Evolutionary conservation across 23 tunicate genomes (phyloP).

Genomic region (Corella eumyota): DNA sequence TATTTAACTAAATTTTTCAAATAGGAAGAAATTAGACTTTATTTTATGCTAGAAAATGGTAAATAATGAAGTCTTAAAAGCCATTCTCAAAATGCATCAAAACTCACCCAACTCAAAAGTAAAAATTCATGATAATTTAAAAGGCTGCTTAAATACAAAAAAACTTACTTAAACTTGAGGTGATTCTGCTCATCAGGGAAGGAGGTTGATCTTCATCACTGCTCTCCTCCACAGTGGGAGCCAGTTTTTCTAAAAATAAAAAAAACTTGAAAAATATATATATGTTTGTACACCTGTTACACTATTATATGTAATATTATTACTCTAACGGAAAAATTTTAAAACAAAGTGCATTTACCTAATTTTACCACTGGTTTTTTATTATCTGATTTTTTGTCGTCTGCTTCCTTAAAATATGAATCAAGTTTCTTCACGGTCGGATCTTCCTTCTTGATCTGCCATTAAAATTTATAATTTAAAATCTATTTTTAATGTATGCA

Average conservation of each 20-base stretch:
- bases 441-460: slow-evolving; percentile 26
- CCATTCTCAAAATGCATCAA: too few species aligned
- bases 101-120: too few species aligned
- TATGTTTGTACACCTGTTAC: neutral
- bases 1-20: too few species aligned
- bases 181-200: slow-evolving; percentile 30
- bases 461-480: too few species aligned
- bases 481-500: too few species aligned
- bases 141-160: too few species aligned
- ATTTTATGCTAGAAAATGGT: too few species aligned
- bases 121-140: too few species aligned
- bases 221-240: neutral
- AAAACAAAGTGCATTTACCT: neutral
- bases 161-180: too few species aligned
- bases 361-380: neutral
- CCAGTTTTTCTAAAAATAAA: neutral
- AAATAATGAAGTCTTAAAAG: too few species aligned
- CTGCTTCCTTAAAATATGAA: slow-evolving; percentile 12
- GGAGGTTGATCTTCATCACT: slow-evolving; percentile 34
- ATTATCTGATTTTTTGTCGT: slow-evolving; percentile 2
- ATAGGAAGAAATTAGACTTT: too few species aligned
- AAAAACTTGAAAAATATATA: neutral
- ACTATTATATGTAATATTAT: neutral
- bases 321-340: neutral
- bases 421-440: slow-evolving; percentile 31